Evolutionary conservation across 2,113 vertebrate genomes (phyloP), one percentile per base, ranked within the genome.

Genomic region (Myiagra hebetior): DNA sequence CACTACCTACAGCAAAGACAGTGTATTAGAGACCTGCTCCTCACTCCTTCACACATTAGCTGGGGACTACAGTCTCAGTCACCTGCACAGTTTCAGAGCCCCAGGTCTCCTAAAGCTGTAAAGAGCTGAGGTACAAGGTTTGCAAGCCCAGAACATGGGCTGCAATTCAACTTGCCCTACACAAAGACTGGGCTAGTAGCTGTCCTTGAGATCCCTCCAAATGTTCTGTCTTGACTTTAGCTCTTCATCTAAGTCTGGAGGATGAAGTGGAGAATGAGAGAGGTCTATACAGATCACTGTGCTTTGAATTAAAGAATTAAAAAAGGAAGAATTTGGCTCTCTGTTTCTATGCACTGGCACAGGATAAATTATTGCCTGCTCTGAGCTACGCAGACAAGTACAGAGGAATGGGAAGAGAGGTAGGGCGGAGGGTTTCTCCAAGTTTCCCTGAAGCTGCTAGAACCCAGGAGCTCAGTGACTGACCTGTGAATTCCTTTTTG

Each of bases 401-500:
- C 1, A 11, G 8, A 83, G 67, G 55, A 83, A 70, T 5, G 15
- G 35, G 26, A 72, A 81, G 30, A 76, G 20, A 67, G 12, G 15
- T 20, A 37, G 37, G 28, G 22, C 24, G 77, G 14, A 83, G 18
- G 20, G 16, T 41, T 26, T 88, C 39, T 62, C 60, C 33, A 79
- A 73, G 55, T 47, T 90, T 72, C 39, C 33, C n/a, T 69, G 47
- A 78, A 91, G 50, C 35, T 67, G 18, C 14, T 62, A 44, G 22
- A 80, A 81, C 11, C 13, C 21, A 65, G 15, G 27, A 90, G 15
- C 26, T 78, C 62, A 42, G 22, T 26, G 42, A 64, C 86, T 91
- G 95, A 99, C 99, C 99, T 94, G 99, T 99, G 96, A 99, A 99
- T 96, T 99, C 99, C 84, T 99, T 99, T 97, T 99, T 99, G 97